Conservation (phyloP, 2,797 vertebrate genomes). For the Betta splendens region DNA sequence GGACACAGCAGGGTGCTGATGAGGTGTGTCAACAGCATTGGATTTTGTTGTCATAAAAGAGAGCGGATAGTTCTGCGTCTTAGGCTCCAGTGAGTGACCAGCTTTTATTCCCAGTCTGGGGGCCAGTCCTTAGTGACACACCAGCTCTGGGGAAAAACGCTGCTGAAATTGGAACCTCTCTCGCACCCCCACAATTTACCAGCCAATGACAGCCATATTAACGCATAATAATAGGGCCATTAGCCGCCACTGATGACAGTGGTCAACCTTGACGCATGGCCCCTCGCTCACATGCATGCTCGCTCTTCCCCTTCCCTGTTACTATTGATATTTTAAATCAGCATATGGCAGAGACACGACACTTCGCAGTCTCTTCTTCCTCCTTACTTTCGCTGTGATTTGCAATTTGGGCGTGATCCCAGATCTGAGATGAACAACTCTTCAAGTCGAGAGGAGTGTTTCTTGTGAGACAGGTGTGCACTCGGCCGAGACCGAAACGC, state of each 20-base stretch:
- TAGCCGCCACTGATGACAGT: constrained; percentile 28
- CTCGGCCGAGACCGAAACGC: constrained; percentile 5
- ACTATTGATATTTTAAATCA: neutral
- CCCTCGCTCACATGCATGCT: neutral
- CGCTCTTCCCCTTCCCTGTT: neutral
- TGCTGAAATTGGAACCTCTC: constrained; percentile 1
- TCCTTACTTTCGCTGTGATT: neutral
- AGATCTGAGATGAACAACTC: constrained; percentile 19
- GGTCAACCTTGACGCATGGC: constrained; percentile 22
- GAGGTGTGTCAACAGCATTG: constrained; percentile 49
- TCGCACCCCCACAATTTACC: neutral
- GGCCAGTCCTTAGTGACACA: neutral
- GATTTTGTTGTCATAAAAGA: constrained; percentile 46
- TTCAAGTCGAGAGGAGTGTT: constrained; percentile 11
- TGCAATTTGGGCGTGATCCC: constrained; percentile 26
- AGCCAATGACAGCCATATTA: constrained; percentile 6
- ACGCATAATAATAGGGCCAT: constrained; percentile 40
- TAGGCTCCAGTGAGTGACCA: neutral
- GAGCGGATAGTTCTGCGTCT: constrained; percentile 7
- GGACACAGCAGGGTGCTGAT: constrained; percentile 55
- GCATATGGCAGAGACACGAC: neutral
- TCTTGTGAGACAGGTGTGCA: constrained; percentile 27
- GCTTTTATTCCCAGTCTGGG: neutral
- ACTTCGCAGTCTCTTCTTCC: neutral
- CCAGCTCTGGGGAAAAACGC: neutral